These are phyloP conservation scores for Karalla daura DNA, from an alignment of 2,797 vertebrate species.

Conservation along the genomic window DNA sequence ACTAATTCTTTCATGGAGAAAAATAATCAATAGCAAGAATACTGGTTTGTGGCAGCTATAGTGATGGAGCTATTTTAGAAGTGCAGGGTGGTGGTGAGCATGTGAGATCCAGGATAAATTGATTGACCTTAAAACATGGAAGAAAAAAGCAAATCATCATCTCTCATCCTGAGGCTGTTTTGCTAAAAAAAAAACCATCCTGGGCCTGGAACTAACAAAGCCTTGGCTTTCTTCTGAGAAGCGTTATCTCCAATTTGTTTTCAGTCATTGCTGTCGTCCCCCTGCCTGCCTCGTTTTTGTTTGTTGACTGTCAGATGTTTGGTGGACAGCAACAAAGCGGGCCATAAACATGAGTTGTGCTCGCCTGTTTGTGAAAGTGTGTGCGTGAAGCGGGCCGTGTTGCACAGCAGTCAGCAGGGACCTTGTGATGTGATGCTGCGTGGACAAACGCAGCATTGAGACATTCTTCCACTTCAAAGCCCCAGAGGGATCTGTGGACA, in stretches of 20 bases:
- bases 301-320: slow-evolving; percentile 44
- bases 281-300: slow-evolving; percentile 15
- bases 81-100: slow-evolving; percentile 21
- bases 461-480: slow-evolving; percentile 85
- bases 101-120: slow-evolving; percentile 57
- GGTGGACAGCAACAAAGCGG: slow-evolving; percentile 1
- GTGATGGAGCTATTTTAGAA: too few relatives aligned
- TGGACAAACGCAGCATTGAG: slow-evolving; percentile 71
- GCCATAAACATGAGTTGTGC: slow-evolving; percentile 55
- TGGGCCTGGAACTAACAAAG: slow-evolving; percentile 17
- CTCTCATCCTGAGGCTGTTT: background rate
- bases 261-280: slow-evolving; percentile 6
- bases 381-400: slow-evolving; percentile 37
- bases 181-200: background rate
- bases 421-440: slow-evolving; percentile 68
- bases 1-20: too few relatives aligned
- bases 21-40: too few relatives aligned
- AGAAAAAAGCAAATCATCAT: slow-evolving; percentile 24
- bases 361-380: slow-evolving; percentile 48
- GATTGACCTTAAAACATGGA: slow-evolving; percentile 28
- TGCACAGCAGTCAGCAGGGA: slow-evolving; percentile 64
- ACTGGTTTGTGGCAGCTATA: too few relatives aligned
- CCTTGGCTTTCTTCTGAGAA: background rate
- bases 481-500: slow-evolving; percentile 77
- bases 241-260: slow-evolving; percentile 37